Base-by-base conservation (phyloP, 2,888 invertebrate species). In the Drosophila anceps region DNA sequence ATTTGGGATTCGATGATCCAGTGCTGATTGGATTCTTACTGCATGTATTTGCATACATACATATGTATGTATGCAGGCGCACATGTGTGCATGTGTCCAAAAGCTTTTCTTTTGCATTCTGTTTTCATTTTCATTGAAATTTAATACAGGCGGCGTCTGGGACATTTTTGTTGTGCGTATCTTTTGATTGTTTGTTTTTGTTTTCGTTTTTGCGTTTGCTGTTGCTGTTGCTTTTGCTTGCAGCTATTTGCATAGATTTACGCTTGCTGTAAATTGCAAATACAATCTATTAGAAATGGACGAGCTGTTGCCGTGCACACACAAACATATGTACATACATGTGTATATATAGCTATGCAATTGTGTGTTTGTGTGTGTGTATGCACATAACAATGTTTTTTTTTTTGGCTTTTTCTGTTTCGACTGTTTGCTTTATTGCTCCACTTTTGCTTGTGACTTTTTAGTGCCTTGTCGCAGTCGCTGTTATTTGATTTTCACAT, bases 401-500 rank as follows among this genome's bases (percentile, higher is more conserved):
- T 65, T 46, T 58, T 58, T 35, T 58, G 27, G 58, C 58, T 59
- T 27, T 74, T 68, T 73, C 75, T 80, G 79, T 81, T 79, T 71
- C 79, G 68, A 67, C 83, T 88, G 84, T 90, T 90, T 90, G 84
- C 84, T 90, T 90, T 90, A 90, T 84, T 84, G 90, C 84, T 84
- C 84, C 89, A 84, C 90, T 84, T 84, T 88, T 88, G 87, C 84
- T 88, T 84, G 83, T 68, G 90, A 84, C 84, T 84, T 85, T 84
- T 84, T 90, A 90, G 84, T 84, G 87, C 73, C 81, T 80, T 80
- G 77, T 90, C 81, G 75, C 73, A 67, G 57, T 63, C 81, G 81
- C 72, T 85, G 81, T 88, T 89, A 89, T 91, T 88, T 91, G 89
- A 90, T 88, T 89, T 88, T 88, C 87, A 90, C 88, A 91, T 91